phyloP scores from a whole-genome alignment of 2,888 invertebrate species.

The Yponomeuta plumbellus region DNA sequence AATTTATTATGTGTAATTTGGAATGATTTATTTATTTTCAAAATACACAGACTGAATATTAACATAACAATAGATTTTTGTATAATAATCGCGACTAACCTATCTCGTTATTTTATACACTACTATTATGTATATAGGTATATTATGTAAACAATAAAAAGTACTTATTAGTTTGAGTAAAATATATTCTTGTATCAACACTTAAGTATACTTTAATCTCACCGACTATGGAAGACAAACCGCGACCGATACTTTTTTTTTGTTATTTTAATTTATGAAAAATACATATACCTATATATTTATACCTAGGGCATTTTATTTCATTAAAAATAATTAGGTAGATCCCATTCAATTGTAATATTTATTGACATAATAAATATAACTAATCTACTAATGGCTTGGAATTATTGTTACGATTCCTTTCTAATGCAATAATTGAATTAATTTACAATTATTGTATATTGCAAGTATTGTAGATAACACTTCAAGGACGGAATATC shows the following conservation, averaged over 20 bases:
- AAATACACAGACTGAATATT: not conserved
- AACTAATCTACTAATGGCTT: not conserved
- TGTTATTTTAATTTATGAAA: not conserved
- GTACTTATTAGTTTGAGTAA: not conserved
- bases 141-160: not conserved
- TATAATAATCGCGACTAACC: not conserved
- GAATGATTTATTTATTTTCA: not conserved
- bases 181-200: not conserved
- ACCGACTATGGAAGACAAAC: not conserved
- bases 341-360: not conserved
- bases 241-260: not conserved
- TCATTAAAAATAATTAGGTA: not conserved
- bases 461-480: not conserved
- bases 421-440: slow-evolving; percentile 1
- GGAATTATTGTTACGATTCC: not conserved
- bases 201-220: not conserved
- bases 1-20: not conserved
- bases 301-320: too few species aligned
- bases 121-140: not conserved
- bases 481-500: not conserved
- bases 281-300: too few species aligned
- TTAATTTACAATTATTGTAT: not conserved
- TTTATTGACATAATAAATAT: not conserved
- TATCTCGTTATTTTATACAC: not conserved
- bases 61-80: not conserved